These are phyloP conservation scores for Acleris literana DNA, from an alignment of 2,888 invertebrate species.

Conservation along the genomic window DNA sequence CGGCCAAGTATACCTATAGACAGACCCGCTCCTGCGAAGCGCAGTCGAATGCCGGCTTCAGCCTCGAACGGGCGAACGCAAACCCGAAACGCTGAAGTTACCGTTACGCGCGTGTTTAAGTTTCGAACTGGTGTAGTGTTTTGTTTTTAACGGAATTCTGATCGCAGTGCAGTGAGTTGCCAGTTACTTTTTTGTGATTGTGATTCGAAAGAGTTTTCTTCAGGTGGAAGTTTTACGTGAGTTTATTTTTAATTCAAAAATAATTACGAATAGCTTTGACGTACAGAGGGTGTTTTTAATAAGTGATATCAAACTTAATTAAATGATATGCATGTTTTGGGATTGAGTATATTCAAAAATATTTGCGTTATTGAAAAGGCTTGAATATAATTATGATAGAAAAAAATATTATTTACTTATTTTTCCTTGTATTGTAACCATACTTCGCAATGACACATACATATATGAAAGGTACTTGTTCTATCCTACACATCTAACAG, in stretches of 20 bases:
- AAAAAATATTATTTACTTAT: too few relatives aligned
- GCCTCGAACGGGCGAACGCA: conserved; percentile 11
- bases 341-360: too few relatives aligned
- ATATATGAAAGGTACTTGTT: too few relatives aligned
- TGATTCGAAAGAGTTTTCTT: conserved; percentile 1
- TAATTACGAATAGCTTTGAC: neutral
- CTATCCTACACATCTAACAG: too few relatives aligned
- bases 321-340: too few relatives aligned
- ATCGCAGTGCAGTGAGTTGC: conserved; percentile 10
- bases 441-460: too few relatives aligned
- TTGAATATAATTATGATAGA: too few relatives aligned
- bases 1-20: conserved; percentile 11
- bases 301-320: too few relatives aligned
- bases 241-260: conserved; percentile 5
- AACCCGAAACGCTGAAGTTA: conserved; percentile 1
- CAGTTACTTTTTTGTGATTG: conserved; percentile 9
- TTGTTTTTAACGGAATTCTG: conserved; percentile 7
- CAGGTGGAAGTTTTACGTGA: conserved; percentile 12
- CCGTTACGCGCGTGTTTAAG: conserved; percentile 6
- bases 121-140: conserved; percentile 8
- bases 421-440: too few relatives aligned
- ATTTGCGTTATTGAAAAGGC: too few relatives aligned
- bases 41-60: conserved; percentile 25
- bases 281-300: too few relatives aligned
- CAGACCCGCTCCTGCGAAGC: neutral